Base-by-base conservation (phyloP, 2,797 vertebrate species). In the Eulemur coronatus region DNA sequence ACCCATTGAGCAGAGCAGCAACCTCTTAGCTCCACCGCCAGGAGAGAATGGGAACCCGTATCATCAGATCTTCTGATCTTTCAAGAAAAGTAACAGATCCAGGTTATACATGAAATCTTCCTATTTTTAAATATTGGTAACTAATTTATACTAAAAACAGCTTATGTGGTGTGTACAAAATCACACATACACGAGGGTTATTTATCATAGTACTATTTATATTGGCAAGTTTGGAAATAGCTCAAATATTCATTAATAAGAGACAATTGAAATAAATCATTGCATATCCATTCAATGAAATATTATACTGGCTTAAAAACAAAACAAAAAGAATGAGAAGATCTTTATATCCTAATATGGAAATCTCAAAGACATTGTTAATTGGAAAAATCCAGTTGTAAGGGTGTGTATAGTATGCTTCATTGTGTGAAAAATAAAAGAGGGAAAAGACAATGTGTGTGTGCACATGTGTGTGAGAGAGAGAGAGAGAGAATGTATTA, bases 321-420 rank as follows among this genome's bases (percentile, higher is more conserved):
- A 43, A 81, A 80, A n/a, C 6, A 59, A 17, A 75, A 50, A 63
- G 13, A 82, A 57, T 61, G 7, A 75, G 20, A 35, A 75, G 12
- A n/a, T 46, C n/a, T 94, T 79, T 75, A 48, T 20, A 7, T 79
- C 57, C 73, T 82, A 17, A 50, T 76, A 48, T 17, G 10, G 48
- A 91, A 96, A 91, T 75, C 17, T 69, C 48, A 84, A 94, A 82
- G 50, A 80, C 14, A 61, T 84, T 63, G 33, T 55, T 86, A 80
- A 73, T 65, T 57, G 55, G 41, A 69, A 50, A 95, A 94, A 73
- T 84, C 26, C 76, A 69, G 41, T 57, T 72, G 14, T 10, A 24
- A 17, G 4, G 7, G 4, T 90, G 5, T 72, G 9, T 33, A 2
- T 43, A 70, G 18, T n/a, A 38, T 76, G 14, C 33, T 61, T 97